Conservation (phyloP, 2,113 vertebrate genomes). For the Dromas ardeola region DNA sequence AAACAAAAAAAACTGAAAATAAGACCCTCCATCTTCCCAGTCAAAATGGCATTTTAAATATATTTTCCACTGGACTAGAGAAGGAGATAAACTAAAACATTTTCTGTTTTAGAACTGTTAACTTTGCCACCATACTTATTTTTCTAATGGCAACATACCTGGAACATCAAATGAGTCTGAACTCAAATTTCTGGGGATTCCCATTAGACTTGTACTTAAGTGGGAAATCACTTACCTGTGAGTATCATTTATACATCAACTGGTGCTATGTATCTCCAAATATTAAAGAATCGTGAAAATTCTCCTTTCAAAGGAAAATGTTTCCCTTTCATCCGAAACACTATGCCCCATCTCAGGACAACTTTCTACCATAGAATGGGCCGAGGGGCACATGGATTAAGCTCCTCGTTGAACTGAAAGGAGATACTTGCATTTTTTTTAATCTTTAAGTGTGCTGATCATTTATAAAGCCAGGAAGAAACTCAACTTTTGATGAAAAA, state of each 20-base stretch:
- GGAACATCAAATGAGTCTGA: not conserved
- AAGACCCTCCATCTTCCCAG: not conserved
- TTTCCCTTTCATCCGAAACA: not conserved
- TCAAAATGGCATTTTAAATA: not conserved
- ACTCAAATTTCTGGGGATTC: not conserved
- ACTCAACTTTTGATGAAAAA: not conserved
- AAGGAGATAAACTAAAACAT: not conserved
- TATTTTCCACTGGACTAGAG: not conserved
- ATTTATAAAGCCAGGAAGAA: not conserved
- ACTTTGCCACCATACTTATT: not conserved
- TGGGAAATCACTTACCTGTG: not conserved
- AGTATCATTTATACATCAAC: not conserved
- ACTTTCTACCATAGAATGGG: not conserved
- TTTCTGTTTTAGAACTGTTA: not conserved
- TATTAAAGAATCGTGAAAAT: not conserved
- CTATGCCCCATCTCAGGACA: not conserved
- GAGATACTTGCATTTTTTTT: not conserved
- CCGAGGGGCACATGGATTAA: accelerated
- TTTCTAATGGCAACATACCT: not conserved
- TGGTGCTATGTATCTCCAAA: not conserved
- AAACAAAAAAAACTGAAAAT: not conserved
- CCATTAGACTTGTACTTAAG: not conserved
- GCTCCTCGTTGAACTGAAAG: not conserved
- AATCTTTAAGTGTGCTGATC: not conserved
- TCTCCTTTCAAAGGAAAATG: not conserved